A percentile compares a stretch with the other conserved stretches of the same genome.
phyloP scores from a whole-genome alignment of 2,888 invertebrate species.

The Pyrrhosoma nymphula region DNA sequence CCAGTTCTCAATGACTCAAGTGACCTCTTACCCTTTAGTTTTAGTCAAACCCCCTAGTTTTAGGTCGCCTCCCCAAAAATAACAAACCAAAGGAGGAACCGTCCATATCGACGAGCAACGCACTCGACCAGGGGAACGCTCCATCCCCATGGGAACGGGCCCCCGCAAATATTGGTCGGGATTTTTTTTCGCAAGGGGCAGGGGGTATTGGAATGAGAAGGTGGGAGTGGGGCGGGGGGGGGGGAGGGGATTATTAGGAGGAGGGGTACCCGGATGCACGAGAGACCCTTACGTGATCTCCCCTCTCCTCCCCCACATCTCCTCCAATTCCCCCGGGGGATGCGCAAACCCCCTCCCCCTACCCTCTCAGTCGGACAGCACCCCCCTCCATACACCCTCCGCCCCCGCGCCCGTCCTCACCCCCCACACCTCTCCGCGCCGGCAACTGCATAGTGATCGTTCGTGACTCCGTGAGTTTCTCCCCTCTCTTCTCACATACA shows the following conservation, averaged over 20 bases:
- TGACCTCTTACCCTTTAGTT: too few species aligned
- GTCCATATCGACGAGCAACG: too few species aligned
- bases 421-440: background rate
- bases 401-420: background rate
- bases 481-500: background rate
- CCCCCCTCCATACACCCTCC: background rate
- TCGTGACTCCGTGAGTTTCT: background rate
- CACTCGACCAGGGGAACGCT: too few species aligned
- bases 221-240: background rate
- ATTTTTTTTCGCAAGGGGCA: background rate
- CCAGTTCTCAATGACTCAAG: too few species aligned
- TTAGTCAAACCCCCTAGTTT: too few species aligned
- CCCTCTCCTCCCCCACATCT: background rate
- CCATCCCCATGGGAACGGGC: background rate
- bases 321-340: background rate
- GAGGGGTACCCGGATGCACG: background rate
- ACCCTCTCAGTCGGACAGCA: background rate
- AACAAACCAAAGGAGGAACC: too few species aligned
- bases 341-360: background rate
- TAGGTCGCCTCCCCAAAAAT: too few species aligned
- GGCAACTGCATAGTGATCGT: background rate
- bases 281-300: conserved; percentile 18
- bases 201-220: background rate
- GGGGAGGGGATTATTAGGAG: too few species aligned
- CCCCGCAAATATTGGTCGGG: background rate